Base-by-base conservation (phyloP, 2,113 vertebrate genomes). In the Brachionichthys hirsutus region DNA sequence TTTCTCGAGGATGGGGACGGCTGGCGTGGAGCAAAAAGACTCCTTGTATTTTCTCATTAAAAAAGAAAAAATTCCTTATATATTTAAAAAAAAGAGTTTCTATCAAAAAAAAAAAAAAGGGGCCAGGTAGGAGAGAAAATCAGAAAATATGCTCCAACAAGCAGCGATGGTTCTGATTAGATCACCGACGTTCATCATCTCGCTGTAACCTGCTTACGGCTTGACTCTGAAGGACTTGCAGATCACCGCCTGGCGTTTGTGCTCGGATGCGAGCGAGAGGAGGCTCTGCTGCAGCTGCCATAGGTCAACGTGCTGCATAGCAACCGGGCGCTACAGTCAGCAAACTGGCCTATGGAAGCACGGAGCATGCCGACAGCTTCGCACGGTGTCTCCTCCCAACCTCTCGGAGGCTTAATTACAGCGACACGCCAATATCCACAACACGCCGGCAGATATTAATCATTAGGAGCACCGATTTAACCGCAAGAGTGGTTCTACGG, bases 231-330 rank as follows among this genome's bases (percentile, higher is more conserved):
- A 36, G 54, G 24, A 50, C 34, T 59, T 43, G 53, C 36, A 49
- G 42, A 66, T 24, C 42, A 52, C 52, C 22, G 43, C 57, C 70
- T 43, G 8, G 24, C 51, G 13, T 30, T 30, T 30, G 24, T n/a
- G n/a, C n/a, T n/a, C n/a, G n/a, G n/a, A n/a, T n/a, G n/a, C n/a
- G n/a, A n/a, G n/a, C n/a, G n/a, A n/a, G n/a, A n/a, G n/a, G n/a
- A n/a, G n/a, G n/a, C n/a, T n/a, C n/a, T n/a, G n/a, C n/a, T n/a
- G 76, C 36, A 61, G n/a, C 67, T 67, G 70, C 67, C 70, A 77
- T 60, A 81, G 86, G 84, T 89, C 84, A 80, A 68, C 62, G 48
- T 48, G 72, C 84, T 85, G 88, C 86, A 88, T 87, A 87, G 84
- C 86, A 89, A 89, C 85, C 62, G 74, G 52, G 38, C 63, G 66